These are phyloP conservation scores for Nematolebias whitei DNA, from an alignment of 2,113 vertebrate species.

Conservation along the genomic window DNA sequence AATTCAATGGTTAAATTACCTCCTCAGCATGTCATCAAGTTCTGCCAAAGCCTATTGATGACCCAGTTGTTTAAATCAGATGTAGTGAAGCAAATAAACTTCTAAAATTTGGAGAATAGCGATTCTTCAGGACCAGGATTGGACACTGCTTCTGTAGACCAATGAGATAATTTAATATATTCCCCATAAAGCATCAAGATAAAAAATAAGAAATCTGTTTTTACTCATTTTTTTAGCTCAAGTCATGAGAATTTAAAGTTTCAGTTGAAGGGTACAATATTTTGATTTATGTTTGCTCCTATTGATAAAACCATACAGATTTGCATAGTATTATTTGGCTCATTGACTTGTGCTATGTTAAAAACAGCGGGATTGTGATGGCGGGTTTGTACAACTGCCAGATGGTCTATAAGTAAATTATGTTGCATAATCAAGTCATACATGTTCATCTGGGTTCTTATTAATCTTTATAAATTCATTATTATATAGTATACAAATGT, in stretches of 20 bases:
- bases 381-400: not conserved
- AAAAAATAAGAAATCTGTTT: too few species aligned
- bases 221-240: not conserved
- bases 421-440: not conserved
- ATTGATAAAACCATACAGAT: not conserved
- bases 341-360: not conserved
- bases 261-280: not conserved
- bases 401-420: not conserved
- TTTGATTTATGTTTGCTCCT: not conserved
- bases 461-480: not conserved
- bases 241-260: not conserved
- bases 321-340: not conserved
- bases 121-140: too few species aligned
- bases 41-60: too few species aligned
- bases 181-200: too few species aligned
- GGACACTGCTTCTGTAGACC: too few species aligned
- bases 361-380: not conserved
- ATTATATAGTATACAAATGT: not conserved
- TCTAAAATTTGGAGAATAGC: too few species aligned
- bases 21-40: too few species aligned
- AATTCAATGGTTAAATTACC: too few species aligned
- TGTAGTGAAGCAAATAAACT: too few species aligned
- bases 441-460: not conserved
- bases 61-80: too few species aligned
- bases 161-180: too few species aligned